phyloP scores from a whole-genome alignment of 2,113 vertebrate species.

The Orthochromis indermauri region DNA sequence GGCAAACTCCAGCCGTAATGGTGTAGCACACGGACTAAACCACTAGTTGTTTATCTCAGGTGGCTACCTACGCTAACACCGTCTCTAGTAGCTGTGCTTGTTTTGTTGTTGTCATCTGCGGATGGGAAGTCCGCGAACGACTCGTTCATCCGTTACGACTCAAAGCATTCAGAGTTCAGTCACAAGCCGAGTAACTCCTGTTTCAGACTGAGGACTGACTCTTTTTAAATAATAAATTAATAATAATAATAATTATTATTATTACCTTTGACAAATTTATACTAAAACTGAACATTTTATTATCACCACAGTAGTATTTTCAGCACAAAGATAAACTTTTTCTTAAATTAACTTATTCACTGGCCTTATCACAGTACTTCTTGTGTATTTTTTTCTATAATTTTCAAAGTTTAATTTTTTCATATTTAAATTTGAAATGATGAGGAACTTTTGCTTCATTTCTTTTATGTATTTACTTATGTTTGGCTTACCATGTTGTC shows the following conservation, averaged over 20 bases:
- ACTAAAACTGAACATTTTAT: not conserved
- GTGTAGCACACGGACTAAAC: not conserved
- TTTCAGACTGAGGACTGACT: not conserved
- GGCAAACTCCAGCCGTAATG: not conserved
- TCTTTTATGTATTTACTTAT: not conserved
- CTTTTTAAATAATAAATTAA: not conserved
- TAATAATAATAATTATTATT: rapidly evolving
- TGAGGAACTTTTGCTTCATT: not conserved
- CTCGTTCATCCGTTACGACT: not conserved
- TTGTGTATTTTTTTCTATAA: not conserved
- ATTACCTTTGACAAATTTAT: not conserved
- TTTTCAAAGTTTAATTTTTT: not conserved
- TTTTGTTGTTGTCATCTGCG: slow-evolving; percentile 76
- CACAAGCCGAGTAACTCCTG: not conserved
- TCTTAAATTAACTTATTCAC: not conserved
- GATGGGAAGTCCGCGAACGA: slow-evolving; percentile 10
- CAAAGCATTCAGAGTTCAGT: not conserved
- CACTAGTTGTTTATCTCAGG: slow-evolving; percentile 26
- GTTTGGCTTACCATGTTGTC: not conserved
- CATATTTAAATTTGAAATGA: not conserved
- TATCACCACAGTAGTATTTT: not conserved
- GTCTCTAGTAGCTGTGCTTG: slow-evolving; percentile 44
- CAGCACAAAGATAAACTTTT: not conserved
- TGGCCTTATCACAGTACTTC: not conserved
- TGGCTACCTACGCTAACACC: slow-evolving; percentile 56